Evolutionary conservation across 2,797 vertebrate species (phyloP).

Genomic region (Microchirus variegatus): DNA sequence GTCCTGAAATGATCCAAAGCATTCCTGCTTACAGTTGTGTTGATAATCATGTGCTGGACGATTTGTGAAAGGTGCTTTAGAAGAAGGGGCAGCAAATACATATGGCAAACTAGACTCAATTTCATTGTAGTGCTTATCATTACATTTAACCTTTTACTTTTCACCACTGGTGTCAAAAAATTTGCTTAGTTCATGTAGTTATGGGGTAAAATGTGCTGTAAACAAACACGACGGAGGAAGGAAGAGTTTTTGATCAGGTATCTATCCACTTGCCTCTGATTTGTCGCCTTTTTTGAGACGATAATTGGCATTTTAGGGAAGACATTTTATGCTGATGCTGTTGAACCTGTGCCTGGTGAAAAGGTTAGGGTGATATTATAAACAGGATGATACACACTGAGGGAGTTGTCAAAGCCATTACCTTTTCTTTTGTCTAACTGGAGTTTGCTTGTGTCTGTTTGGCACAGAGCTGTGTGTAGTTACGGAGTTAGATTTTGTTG

Average conservation of each 20-base stretch:
- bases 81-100: no score
- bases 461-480: conserved; percentile 28
- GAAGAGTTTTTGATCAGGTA: conserved; percentile 40
- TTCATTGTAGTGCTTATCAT: no score
- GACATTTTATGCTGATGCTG: conserved; percentile 71
- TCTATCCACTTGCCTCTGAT: no score
- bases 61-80: no score
- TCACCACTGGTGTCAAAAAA: no score
- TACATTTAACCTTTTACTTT: no score
- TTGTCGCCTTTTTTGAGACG: no score
- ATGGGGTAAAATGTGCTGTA: conserved; percentile 16
- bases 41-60: no score
- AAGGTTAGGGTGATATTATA: conserved; percentile 75
- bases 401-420: conserved; percentile 60
- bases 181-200: background rate
- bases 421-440: conserved; percentile 33
- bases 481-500: conserved; percentile 20
- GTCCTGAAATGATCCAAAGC: background rate
- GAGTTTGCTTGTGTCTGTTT: conserved; percentile 19
- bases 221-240: conserved; percentile 6
- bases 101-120: no score
- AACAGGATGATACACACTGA: conserved; percentile 55
- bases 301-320: conserved; percentile 73
- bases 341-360: conserved; percentile 47
- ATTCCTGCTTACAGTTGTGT: no score